Base-by-base conservation (phyloP, 1,140 invertebrate genomes). In the Hycleus cichorii region DNA sequence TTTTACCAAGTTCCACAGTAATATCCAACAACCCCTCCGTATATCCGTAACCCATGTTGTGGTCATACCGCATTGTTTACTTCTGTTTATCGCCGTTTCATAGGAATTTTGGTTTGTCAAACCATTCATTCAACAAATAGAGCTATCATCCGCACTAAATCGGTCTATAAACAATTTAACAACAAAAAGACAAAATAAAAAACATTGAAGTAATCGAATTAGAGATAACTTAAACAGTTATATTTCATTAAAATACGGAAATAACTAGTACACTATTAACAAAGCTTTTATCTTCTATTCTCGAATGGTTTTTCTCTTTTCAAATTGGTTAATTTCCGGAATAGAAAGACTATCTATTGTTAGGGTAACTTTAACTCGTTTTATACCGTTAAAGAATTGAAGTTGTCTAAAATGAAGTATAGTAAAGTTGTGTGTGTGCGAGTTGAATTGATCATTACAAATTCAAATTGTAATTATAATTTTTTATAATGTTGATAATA, bases 311-410 rank as follows among this genome's bases (percentile, higher is more conserved):
- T 46, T 50, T 49, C 51, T 53, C 49, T 38, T 49, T 51, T 51
- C 51, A 49, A 58, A 64, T 57, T 58, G 58, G 49, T 55, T 60
- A 64, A 60, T 64, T 64, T 60, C 62, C 59, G 58, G 49, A 60
- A 53, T 51, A 48, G 59, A 64, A 49, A 60, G 32, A 42, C 11
- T 11, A 55, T 60, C 61, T 51, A 60, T 58, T 51, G 47, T 55
- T 53, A 45, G 46, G 50, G 59, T 39, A 63, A 56, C 42, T 55
- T 32, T 32, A 32, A 32, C 32, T 32, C 32, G 32, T 32, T 32
- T 32, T 32, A 32, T 32, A 32, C 32, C 32, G 7, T 32, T 7
- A 32, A 32, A 32, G 32, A 32, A 32, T 32, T 7, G 32, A 32
- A 32, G 32, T 32, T 32, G 7, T 32, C 32, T 32, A 32, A 32